Conservation (phyloP, 1,140 invertebrate species). For the Brachionus calyciflorus region DNA sequence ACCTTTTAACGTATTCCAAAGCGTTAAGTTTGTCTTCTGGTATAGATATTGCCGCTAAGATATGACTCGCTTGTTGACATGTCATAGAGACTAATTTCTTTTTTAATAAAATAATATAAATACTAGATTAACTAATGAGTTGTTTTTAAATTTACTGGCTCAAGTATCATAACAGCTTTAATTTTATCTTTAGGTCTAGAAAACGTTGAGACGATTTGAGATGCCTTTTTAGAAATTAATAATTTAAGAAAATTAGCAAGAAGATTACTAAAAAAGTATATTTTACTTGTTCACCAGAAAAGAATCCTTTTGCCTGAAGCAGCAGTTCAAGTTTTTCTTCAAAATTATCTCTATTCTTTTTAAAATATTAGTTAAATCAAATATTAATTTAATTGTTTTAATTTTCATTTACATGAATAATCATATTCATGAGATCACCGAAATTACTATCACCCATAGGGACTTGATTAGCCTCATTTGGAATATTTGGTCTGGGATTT, state of each 20-base stretch:
- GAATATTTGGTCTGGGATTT: conserved; percentile 14
- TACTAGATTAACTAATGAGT: neutral
- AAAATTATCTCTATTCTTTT: conserved; percentile 25
- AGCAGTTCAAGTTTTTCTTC: conserved; percentile 43
- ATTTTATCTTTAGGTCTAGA: conserved; percentile 40
- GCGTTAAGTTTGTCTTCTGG: conserved; percentile 36
- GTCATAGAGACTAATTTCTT: conserved; percentile 44
- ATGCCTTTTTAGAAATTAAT: conserved; percentile 3
- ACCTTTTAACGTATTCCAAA: conserved; percentile 45
- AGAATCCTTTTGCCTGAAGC: conserved; percentile 18
- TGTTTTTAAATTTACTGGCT: conserved; percentile 16
- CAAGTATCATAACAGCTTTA: conserved; percentile 42
- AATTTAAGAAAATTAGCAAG: neutral
- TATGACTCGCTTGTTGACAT: conserved; percentile 44
- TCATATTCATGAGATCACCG: neutral
- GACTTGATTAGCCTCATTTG: conserved; percentile 19
- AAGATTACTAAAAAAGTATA: neutral
- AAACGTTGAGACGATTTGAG: conserved; percentile 21
- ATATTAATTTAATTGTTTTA: neutral
- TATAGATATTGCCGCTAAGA: conserved; percentile 26
- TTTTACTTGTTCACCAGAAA: conserved; percentile 39
- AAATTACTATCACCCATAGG: neutral
- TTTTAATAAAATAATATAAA: neutral
- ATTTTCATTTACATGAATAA: conserved; percentile 10
- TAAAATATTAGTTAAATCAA: neutral